Conservation (phyloP, 37 sponge, comb jelly and placozoan genomes). For the Bolinopsis microptera region DNA sequence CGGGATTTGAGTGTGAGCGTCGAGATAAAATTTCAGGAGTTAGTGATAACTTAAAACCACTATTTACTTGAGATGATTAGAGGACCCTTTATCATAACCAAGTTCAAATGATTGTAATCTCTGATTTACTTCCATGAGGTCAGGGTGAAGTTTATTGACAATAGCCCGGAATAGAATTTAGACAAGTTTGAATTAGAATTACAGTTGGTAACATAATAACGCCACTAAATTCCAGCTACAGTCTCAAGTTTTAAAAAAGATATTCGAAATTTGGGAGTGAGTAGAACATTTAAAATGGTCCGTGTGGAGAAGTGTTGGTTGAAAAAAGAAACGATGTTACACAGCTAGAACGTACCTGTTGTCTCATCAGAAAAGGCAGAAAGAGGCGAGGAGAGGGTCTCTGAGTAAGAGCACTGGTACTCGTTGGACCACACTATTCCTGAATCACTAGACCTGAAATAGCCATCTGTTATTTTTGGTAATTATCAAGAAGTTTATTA, state of each 20-base stretch:
- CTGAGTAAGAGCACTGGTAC: conserved; percentile 10
- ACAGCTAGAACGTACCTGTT: too few relatives aligned
- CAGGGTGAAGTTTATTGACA: neutral
- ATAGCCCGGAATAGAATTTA: neutral
- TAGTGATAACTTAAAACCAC: too few relatives aligned
- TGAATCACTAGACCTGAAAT: conserved; percentile 2
- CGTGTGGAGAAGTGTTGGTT: too few relatives aligned
- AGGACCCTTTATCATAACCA: too few relatives aligned
- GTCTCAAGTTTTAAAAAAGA: neutral
- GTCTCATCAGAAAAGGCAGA: conserved; percentile 50
- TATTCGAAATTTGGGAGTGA: neutral
- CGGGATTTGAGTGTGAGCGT: too few relatives aligned
- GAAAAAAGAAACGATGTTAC: too few relatives aligned
- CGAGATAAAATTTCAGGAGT: too few relatives aligned
- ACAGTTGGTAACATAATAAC: neutral
- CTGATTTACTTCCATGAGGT: too few relatives aligned
- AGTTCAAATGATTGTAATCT: too few relatives aligned
- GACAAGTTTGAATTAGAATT: neutral
- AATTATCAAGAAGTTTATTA: too few relatives aligned
- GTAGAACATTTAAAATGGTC: neutral
- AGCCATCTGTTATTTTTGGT: too few relatives aligned
- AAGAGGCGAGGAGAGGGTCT: conserved; percentile 25
- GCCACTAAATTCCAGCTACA: neutral
- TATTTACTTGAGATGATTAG: too few relatives aligned
- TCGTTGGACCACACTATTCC: conserved; percentile 47